These are phyloP conservation scores for Poeciliopsis turrubarensis DNA, from an alignment of 2,113 vertebrate genomes.

Conservation along the genomic window DNA sequence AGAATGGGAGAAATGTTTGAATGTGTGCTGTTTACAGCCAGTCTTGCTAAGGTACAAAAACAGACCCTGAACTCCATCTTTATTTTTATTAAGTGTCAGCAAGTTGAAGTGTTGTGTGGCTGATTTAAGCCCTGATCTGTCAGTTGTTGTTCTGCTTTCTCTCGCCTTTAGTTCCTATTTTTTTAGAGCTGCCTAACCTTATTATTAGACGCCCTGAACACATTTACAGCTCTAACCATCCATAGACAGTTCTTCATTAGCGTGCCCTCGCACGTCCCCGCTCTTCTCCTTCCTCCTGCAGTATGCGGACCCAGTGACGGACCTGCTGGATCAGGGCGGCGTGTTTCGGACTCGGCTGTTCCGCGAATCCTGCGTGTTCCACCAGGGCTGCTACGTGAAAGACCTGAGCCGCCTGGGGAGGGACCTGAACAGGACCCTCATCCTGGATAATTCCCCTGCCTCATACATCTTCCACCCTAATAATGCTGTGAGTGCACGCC, in stretches of 20 bases:
- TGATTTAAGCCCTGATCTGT: constrained; percentile 18
- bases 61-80: constrained; percentile 12
- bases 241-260: constrained; percentile 27
- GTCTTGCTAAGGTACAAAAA: constrained; percentile 87
- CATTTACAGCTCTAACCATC: constrained; percentile 5
- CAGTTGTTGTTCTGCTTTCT: constrained; percentile 38
- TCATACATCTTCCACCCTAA: constrained; percentile 92
- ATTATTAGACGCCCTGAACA: neutral
- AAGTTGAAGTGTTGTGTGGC: constrained; percentile 2
- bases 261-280: neutral
- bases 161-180: constrained; percentile 17
- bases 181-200: constrained; percentile 6
- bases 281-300: constrained; percentile 45
- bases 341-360: constrained; percentile 88
- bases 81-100: neutral
- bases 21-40: constrained; percentile 92
- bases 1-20: constrained; percentile 92
- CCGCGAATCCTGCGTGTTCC: constrained; percentile 92
- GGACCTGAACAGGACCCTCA: constrained; percentile 87
- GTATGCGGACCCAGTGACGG: constrained; percentile 91
- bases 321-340: constrained; percentile 86
- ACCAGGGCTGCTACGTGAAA: constrained; percentile 92
- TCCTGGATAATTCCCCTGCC: constrained; percentile 90
- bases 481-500: constrained; percentile 84
- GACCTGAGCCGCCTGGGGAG: constrained; percentile 88